phyloP scores from a whole-genome alignment of 2,888 invertebrate genomes.

The Nomada lathburiana region DNA sequence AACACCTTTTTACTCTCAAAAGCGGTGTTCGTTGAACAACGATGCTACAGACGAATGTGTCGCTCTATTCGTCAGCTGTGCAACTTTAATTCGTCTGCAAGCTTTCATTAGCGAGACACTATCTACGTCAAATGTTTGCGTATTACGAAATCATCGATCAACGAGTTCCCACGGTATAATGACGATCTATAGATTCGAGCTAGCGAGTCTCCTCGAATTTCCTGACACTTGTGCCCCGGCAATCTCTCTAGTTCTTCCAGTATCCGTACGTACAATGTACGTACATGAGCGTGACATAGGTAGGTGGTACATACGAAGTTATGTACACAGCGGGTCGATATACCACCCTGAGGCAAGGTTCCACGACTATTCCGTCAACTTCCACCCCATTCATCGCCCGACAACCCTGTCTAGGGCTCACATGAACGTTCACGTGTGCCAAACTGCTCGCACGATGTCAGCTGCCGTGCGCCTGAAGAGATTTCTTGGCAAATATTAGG shows the following conservation, averaged over 20 bases:
- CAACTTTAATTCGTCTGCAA: neutral
- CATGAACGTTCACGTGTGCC: slow-evolving; percentile 37
- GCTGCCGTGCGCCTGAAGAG: slow-evolving; percentile 5
- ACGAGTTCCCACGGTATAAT: slow-evolving; percentile 23
- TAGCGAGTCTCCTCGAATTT: slow-evolving; percentile 31
- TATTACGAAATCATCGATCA: slow-evolving; percentile 19
- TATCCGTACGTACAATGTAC: slow-evolving; percentile 24
- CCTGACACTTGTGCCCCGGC: slow-evolving; percentile 22
- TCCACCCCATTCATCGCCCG: slow-evolving; percentile 56
- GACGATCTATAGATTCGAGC: slow-evolving; percentile 16
- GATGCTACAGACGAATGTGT: neutral
- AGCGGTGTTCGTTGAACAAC: neutral
- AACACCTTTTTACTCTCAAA: too few species aligned
- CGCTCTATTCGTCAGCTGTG: neutral
- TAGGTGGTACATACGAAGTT: slow-evolving; percentile 40
- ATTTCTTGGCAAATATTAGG: slow-evolving; percentile 30
- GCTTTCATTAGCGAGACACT: slow-evolving; percentile 13
- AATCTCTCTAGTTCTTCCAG: slow-evolving; percentile 32
- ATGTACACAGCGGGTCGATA: slow-evolving; percentile 72
- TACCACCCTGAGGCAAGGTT: slow-evolving; percentile 67
- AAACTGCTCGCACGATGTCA: slow-evolving; percentile 28
- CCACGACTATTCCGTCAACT: slow-evolving; percentile 71
- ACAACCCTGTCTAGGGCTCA: slow-evolving; percentile 38
- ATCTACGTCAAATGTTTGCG: slow-evolving; percentile 9
- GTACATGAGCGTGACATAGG: slow-evolving; percentile 26